Base-by-base conservation (phyloP, 2,888 invertebrate species). In the Drosophila robusta region DNA sequence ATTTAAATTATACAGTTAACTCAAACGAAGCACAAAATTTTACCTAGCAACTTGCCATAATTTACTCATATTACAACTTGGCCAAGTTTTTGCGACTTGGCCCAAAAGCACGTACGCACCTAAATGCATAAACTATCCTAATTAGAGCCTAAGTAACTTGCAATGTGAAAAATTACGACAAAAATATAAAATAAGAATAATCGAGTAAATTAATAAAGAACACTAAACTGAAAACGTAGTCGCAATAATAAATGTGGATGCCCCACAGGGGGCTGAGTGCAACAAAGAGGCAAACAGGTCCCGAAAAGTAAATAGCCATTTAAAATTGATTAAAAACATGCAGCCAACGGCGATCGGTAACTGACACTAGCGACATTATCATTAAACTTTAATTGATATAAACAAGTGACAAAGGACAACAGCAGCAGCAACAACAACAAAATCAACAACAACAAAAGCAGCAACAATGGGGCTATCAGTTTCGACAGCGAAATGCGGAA, bases 301-400 rank as follows among this genome's bases (percentile, higher is more conserved):
- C 61, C 46, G 49, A 51, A 75, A 82, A 65, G 82, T 87, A 85
- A 87, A 87, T 87, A 79, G 62, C 75, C 82, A 75, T 76, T 87
- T 78, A 82, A 87, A 87, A 85, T 86, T 87, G 85, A 86, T 87
- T 87, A 86, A 87, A 82, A 87, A 76, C 85, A 85, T 74, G 76
- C 60, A 42, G 69, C 66, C 66, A 16, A 61, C 61, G 70, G 80
- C 71, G 42, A 73, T 67, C 70, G 61, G 54, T 47, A 56, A 58
- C 61, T 47, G 44, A 58, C 46, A 44, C 56, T 41, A 39, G 36
- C 68, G 69, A 81, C 83, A 83, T 78, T 84, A 79, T 81, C 86
- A 87, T 83, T 86, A 83, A 87, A 87, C 58, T 76, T 85, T 83
- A 87, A 87, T 87, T 85, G 79, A 86, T 85, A 86, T 78, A 69